Conservation (phyloP, 2,797 vertebrate genomes). For the Orientallactaga sibirica region DNA sequence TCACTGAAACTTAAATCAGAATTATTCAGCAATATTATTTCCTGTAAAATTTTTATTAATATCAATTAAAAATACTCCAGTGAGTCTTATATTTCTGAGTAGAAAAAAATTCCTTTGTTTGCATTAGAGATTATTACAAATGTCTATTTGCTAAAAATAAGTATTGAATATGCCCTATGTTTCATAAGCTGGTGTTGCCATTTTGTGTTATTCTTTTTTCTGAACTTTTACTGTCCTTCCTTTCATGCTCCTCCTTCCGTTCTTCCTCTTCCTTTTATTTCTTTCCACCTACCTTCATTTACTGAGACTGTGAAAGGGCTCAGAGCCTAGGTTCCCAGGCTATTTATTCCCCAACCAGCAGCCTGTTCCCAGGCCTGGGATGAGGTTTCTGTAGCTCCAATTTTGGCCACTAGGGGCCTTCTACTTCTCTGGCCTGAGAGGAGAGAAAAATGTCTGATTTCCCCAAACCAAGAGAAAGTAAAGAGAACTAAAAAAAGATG, state of each 20-base stretch:
- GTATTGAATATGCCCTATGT: background rate
- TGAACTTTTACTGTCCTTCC: background rate
- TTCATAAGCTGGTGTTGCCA: background rate
- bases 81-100: background rate
- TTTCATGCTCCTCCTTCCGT: background rate
- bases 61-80: slow-evolving; percentile 7
- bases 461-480: slow-evolving; percentile 1
- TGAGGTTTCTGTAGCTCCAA: background rate
- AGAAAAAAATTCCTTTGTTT: background rate
- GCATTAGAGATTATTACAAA: background rate
- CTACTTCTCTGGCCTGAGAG: background rate
- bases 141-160: background rate
- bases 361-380: no score
- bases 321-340: background rate
- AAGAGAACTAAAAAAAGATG: background rate
- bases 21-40: background rate
- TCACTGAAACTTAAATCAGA: background rate
- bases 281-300: fast-evolving
- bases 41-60: background rate
- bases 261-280: background rate
- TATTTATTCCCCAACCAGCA: background rate
- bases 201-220: background rate
- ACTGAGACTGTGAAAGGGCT: background rate
- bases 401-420: slow-evolving; percentile 59
- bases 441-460: slow-evolving; percentile 8